phyloP scores from a whole-genome alignment of 2,113 vertebrate genomes.

The Mesitornis unicolor region DNA sequence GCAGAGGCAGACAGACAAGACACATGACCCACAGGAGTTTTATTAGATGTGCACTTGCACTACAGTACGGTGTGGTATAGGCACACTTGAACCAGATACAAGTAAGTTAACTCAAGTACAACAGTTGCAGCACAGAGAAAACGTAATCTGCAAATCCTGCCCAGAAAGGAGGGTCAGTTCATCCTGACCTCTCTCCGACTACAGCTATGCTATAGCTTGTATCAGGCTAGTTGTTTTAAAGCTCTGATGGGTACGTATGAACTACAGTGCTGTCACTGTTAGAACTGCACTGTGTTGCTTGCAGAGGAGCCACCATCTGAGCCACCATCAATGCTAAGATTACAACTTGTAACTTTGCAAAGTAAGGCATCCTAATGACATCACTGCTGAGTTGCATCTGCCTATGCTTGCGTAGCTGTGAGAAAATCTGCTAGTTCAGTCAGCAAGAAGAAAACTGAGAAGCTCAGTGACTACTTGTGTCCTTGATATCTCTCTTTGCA shows the following conservation, averaged over 20 bases:
- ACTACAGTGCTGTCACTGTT: not conserved
- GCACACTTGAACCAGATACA: slow-evolving; percentile 11
- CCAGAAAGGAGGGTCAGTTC: not conserved
- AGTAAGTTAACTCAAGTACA: slow-evolving; percentile 23
- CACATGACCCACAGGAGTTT: not conserved
- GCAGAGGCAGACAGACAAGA: not conserved
- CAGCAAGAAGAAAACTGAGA: not conserved
- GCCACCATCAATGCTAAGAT: not conserved
- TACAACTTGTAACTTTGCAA: not conserved
- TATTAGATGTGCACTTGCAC: slow-evolving; percentile 39
- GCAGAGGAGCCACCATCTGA: not conserved
- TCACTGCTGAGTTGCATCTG: not conserved
- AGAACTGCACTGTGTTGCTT: not conserved
- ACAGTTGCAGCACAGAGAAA: slow-evolving; percentile 16
- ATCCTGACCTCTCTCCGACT: not conserved
- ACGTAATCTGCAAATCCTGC: not conserved
- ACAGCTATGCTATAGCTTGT: not conserved
- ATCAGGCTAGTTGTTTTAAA: not conserved
- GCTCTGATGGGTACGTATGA: not conserved
- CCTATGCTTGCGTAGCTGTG: not conserved
- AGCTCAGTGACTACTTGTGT: not conserved
- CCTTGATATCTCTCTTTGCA: not conserved
- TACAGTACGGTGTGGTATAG: slow-evolving; percentile 35
- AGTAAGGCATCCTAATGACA: not conserved
- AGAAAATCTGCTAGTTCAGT: not conserved